These are phyloP conservation scores for Labeo calbasu DNA, from an alignment of 2,797 vertebrate genomes.

Conservation along the genomic window DNA sequence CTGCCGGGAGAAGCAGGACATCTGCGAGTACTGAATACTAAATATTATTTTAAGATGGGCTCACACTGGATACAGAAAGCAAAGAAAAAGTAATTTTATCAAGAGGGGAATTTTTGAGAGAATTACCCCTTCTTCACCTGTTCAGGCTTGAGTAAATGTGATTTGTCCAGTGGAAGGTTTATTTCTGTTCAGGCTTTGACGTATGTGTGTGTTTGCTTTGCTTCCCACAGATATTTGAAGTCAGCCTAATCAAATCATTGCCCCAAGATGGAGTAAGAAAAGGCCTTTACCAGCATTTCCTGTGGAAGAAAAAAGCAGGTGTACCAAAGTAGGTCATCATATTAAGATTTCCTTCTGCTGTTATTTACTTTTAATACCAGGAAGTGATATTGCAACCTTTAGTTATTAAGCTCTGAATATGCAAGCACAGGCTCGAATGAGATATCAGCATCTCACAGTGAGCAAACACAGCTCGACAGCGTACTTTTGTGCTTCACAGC, in stretches of 20 bases:
- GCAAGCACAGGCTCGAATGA: not conserved
- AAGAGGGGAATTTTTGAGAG: slow-evolving; percentile 1
- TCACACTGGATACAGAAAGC: not conserved
- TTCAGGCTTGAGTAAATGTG: slow-evolving; percentile 15
- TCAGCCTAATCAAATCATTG: slow-evolving; percentile 28
- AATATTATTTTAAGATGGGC: slow-evolving; percentile 11
- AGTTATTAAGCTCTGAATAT: slow-evolving; percentile 33
- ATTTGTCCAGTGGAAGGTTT: slow-evolving; percentile 21
- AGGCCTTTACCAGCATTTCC: slow-evolving; percentile 1
- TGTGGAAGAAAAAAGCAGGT: not conserved
- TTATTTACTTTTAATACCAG: slow-evolving; percentile 29
- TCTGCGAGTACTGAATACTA: slow-evolving; percentile 13
- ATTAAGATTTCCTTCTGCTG: slow-evolving; percentile 17
- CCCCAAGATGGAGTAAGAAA: slow-evolving; percentile 9
- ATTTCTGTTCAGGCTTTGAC: slow-evolving; percentile 4
- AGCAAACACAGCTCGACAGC: not conserved
- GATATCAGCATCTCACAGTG: not conserved
- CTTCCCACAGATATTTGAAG: not conserved
- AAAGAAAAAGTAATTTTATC: slow-evolving; percentile 12
- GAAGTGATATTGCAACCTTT: slow-evolving; percentile 29
- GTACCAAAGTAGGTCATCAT: slow-evolving; percentile 9
- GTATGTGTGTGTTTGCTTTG: slow-evolving; percentile 25
- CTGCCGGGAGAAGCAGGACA: not conserved
- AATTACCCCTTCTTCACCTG: slow-evolving; percentile 9
- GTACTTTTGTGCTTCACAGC: not conserved